A percentile compares a stretch with the other conserved stretches of the same genome.
phyloP scores from a whole-genome alignment of 2,113 vertebrate genomes.

The Lophotis ruficrista region DNA sequence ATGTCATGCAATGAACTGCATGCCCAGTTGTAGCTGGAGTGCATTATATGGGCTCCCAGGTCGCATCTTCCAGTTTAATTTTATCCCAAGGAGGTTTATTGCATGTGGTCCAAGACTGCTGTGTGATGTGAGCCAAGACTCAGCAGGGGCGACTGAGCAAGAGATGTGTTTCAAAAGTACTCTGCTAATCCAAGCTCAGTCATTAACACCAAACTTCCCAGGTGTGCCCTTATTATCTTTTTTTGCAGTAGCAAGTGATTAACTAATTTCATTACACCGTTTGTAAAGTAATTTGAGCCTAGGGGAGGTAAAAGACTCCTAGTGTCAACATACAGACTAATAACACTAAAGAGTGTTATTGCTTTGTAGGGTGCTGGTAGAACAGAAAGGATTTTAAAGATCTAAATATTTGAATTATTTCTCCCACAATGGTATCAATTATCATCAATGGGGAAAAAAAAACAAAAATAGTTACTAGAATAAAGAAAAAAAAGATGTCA shows the following conservation, averaged over 20 bases:
- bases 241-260: background rate
- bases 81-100: background rate
- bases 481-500: background rate
- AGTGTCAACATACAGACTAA: background rate
- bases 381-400: background rate
- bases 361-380: background rate
- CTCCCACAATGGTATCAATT: background rate
- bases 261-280: background rate
- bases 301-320: background rate
- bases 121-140: background rate
- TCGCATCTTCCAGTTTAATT: background rate
- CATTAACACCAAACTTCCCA: background rate
- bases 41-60: background rate
- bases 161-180: background rate
- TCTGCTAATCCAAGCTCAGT: background rate
- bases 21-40: background rate
- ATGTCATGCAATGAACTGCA: background rate
- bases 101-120: background rate
- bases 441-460: fast-evolving
- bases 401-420: background rate
- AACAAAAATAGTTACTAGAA: background rate
- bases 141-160: background rate
- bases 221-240: background rate
- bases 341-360: background rate
- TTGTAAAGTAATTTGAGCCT: background rate